These are phyloP conservation scores for Drosophila macrothrix DNA, from an alignment of 2,888 invertebrate genomes.

Conservation along the genomic window DNA sequence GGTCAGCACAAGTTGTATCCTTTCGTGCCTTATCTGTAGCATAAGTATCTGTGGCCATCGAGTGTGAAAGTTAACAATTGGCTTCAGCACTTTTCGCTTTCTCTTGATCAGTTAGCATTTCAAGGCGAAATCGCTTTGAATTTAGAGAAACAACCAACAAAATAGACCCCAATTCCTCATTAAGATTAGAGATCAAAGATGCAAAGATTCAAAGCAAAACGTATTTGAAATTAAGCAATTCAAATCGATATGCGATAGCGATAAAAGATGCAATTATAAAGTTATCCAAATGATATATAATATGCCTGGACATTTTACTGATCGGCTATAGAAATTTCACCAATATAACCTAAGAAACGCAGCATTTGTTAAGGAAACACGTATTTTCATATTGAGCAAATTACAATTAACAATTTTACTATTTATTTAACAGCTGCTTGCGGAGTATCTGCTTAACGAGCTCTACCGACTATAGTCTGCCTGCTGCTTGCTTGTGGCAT, in stretches of 20 bases:
- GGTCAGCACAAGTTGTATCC: slow-evolving; percentile 65
- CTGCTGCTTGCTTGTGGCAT: not conserved
- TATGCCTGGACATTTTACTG: not conserved
- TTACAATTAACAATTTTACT: not conserved
- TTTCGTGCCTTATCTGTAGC: slow-evolving; percentile 49
- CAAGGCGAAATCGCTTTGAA: slow-evolving; percentile 15
- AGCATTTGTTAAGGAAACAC: not conserved
- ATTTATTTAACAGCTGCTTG: not conserved
- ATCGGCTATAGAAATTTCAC: not conserved
- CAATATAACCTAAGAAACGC: not conserved
- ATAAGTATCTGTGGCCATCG: slow-evolving; percentile 54
- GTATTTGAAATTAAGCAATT: not conserved
- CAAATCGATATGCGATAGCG: not conserved
- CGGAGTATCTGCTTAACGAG: not conserved
- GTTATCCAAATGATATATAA: not conserved
- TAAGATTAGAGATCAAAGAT: not conserved
- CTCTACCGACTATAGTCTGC: not conserved
- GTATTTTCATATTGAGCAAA: not conserved
- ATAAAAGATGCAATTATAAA: not conserved
- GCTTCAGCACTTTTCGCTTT: slow-evolving; percentile 54
- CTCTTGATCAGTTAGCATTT: slow-evolving; percentile 36
- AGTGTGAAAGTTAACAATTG: slow-evolving; percentile 60
- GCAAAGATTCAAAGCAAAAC: not conserved
- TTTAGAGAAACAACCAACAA: not conserved
- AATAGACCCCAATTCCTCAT: not conserved